phyloP scores from a whole-genome alignment of 1,140 invertebrate genomes.

The Paraescarpia echinospica region DNA sequence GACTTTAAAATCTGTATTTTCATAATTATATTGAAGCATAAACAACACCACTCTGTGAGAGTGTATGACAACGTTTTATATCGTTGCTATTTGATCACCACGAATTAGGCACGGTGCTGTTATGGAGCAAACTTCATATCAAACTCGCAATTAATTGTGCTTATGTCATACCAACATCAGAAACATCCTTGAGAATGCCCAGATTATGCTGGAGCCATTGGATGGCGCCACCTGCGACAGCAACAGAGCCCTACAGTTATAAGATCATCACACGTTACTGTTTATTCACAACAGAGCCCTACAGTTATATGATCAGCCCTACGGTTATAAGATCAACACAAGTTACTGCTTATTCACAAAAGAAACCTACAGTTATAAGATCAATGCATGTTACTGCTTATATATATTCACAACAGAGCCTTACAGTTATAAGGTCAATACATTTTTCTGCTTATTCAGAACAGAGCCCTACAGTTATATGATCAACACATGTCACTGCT shows the following conservation, averaged over 20 bases:
- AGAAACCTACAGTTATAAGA: too few relatives aligned
- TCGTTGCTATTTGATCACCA: background rate
- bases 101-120: background rate
- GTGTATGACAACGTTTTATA: too few relatives aligned
- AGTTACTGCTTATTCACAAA: too few relatives aligned
- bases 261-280: background rate
- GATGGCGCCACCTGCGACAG: slow-evolving; percentile 85
- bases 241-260: slow-evolving; percentile 75
- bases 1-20: background rate
- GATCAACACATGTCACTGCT: too few relatives aligned
- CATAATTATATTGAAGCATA: background rate
- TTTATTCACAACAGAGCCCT: background rate
- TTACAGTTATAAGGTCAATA: too few relatives aligned
- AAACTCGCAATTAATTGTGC: background rate
- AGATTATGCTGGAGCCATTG: slow-evolving; percentile 89
- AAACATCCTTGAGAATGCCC: slow-evolving; percentile 71
- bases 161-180: slow-evolving; percentile 66
- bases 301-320: too few relatives aligned
- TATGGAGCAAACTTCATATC: background rate
- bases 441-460: too few relatives aligned
- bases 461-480: too few relatives aligned
- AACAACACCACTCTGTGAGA: background rate
- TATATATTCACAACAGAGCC: too few relatives aligned
- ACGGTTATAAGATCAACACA: too few relatives aligned
- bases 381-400: too few relatives aligned